phyloP scores from a whole-genome alignment of 2,113 vertebrate genomes.

The Plecturocebus donacophilus region DNA sequence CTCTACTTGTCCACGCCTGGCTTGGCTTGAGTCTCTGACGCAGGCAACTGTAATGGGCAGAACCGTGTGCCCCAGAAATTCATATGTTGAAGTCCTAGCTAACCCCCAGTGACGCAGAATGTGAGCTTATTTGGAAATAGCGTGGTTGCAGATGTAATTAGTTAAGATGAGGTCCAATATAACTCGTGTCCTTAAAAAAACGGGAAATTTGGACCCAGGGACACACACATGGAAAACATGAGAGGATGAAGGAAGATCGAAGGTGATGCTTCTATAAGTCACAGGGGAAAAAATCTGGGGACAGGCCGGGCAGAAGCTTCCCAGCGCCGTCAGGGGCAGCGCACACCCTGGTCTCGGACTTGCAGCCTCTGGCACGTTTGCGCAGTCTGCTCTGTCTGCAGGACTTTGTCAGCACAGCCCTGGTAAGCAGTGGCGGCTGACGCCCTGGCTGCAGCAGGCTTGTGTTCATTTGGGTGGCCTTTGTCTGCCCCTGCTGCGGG shows the following conservation, averaged over 20 bases:
- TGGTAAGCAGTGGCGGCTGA: fast-evolving
- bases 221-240: fast-evolving
- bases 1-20: no score
- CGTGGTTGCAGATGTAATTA: neutral
- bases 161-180: fast-evolving
- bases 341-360: no score
- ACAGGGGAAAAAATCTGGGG: neutral
- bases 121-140: neutral
- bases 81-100: neutral
- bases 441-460: no score
- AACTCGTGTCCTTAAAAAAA: neutral
- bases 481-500: neutral
- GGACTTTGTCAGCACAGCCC: fast-evolving
- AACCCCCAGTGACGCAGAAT: neutral
- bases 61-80: neutral
- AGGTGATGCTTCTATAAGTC: no score
- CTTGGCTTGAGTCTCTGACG: neutral
- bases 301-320: neutral
- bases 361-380: fast-evolving
- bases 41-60: no score
- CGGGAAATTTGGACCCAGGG: neutral
- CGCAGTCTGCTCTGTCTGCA: fast-evolving
- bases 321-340: neutral
- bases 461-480: neutral
- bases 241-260: neutral